These are phyloP conservation scores for Diadegma fenestrale DNA, from an alignment of 2,888 invertebrate species.

Conservation along the genomic window DNA sequence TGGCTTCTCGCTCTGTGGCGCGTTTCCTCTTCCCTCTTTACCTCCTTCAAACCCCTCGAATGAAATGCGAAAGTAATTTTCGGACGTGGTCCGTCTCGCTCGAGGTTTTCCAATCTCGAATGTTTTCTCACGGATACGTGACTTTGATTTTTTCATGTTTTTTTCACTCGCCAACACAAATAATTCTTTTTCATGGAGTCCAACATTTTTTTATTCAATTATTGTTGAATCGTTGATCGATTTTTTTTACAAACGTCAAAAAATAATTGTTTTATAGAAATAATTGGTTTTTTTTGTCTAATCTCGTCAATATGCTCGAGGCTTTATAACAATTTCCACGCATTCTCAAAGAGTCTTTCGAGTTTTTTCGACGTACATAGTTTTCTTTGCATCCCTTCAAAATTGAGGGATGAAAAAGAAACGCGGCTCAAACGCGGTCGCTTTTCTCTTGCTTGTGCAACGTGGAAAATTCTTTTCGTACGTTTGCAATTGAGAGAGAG, in stretches of 20 bases:
- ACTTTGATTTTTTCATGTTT: neutral
- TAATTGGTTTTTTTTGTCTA: neutral
- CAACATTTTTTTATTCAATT: neutral
- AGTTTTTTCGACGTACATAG: neutral
- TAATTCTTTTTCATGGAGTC: neutral
- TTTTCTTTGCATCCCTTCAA: neutral
- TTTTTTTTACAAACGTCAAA: neutral
- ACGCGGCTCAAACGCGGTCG: neutral
- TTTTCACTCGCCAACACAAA: neutral
- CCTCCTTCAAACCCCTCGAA: conserved; percentile 17
- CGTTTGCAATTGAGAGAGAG: neutral
- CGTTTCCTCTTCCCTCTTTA: neutral
- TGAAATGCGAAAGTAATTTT: conserved; percentile 58
- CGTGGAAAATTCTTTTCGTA: conserved; percentile 2
- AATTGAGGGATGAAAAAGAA: neutral
- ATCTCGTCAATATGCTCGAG: neutral
- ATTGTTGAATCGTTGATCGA: neutral
- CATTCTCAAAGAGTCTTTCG: neutral
- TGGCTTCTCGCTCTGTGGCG: conserved; percentile 17
- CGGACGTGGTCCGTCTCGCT: conserved; percentile 41
- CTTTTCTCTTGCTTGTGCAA: neutral
- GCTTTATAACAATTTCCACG: neutral
- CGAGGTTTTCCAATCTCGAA: conserved; percentile 53
- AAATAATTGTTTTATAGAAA: neutral
- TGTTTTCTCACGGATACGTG: conserved; percentile 29